phyloP scores from a whole-genome alignment of 2,888 invertebrate species.

The Gordius sp. region DNA sequence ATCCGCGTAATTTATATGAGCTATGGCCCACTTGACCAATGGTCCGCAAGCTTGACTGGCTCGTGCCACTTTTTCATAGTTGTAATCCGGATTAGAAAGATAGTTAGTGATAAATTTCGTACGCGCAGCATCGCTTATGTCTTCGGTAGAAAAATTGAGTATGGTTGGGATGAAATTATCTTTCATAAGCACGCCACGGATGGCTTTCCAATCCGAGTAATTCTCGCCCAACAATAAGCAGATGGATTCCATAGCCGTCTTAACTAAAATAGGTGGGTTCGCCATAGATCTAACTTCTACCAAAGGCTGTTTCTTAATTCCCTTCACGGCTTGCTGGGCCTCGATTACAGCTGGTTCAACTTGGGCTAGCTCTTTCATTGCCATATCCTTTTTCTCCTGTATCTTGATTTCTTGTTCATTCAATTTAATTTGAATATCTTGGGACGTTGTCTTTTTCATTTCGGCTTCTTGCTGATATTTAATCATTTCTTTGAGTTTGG shows the following conservation, averaged over 20 bases:
- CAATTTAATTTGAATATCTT: constrained; percentile 66
- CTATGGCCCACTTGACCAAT: constrained; percentile 98
- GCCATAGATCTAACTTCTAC: constrained; percentile 94
- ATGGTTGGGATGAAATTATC: constrained; percentile 97
- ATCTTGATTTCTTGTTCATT: constrained; percentile 60
- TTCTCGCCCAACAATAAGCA: constrained; percentile 89
- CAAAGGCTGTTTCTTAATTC: constrained; percentile 93
- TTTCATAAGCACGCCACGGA: constrained; percentile 81
- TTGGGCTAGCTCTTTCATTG: constrained; percentile 77
- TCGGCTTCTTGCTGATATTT: constrained; percentile 97
- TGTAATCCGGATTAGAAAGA: constrained; percentile 86
- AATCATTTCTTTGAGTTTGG: constrained; percentile 85
- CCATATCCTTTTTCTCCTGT: constrained; percentile 65
- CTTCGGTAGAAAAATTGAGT: constrained; percentile 92
- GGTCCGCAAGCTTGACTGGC: constrained; percentile 98
- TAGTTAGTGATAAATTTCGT: constrained; percentile 84
- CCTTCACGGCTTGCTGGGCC: constrained; percentile 95
- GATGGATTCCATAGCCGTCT: constrained; percentile 88
- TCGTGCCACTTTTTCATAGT: constrained; percentile 81
- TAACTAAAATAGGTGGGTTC: constrained; percentile 84
- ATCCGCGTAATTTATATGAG: constrained; percentile 90
- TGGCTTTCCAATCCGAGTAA: constrained; percentile 79
- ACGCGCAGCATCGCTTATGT: constrained; percentile 85
- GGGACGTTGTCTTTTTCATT: constrained; percentile 86
- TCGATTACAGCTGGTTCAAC: constrained; percentile 97